Evolutionary conservation across 2,888 invertebrate genomes (phyloP), one percentile per base, ranked within the genome.

Genomic region (Cheiracanthium punctorium): DNA sequence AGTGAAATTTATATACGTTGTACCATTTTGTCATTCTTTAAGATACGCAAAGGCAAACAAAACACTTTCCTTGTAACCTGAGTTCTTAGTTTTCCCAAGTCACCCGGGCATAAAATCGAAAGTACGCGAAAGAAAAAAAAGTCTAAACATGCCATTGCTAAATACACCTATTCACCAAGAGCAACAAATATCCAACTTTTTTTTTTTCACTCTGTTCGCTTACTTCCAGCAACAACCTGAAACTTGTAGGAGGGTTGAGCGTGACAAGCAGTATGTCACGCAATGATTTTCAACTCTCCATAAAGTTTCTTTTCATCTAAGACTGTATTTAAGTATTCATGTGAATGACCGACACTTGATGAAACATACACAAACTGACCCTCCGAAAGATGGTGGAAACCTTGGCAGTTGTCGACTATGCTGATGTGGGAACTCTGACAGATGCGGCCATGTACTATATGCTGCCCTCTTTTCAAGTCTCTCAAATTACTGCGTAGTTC

Each of bases 201-300:
- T 20, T 30, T 82, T 82, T 58, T 58, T 29, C 32, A 20, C 48
- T 64, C 7, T 64, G n/a, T 14, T 41, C 37, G 29, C 20, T 33
- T 67, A 74, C 70, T 75, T 12, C 70, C 70, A 71, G 67, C 81
- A 74, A 81, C 81, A 81, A 69, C 48, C 24, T 32, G 58, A 70
- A 52, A 30, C 30, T 30, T 41, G 32, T 28, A 32, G 37, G 43
- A 70, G 48, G 14, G 17, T 14, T 29, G 29, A 29, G 29, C 76
- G 75, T 76, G 82, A 24, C 58, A 20, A 64, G 52, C 41, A 41
- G 28, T 5, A 74, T 64, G 82, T 84, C 82, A 84, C 82, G 82
- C 82, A 52, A 77, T 24, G n/a, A 20, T 70, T 52, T 76, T 58
- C 74, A 58, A n/a, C 4, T 32, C 28, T 29, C 20, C n/a, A 43